These are phyloP conservation scores for Chitala chitala DNA, from an alignment of 2,113 vertebrate species.

Conservation along the genomic window DNA sequence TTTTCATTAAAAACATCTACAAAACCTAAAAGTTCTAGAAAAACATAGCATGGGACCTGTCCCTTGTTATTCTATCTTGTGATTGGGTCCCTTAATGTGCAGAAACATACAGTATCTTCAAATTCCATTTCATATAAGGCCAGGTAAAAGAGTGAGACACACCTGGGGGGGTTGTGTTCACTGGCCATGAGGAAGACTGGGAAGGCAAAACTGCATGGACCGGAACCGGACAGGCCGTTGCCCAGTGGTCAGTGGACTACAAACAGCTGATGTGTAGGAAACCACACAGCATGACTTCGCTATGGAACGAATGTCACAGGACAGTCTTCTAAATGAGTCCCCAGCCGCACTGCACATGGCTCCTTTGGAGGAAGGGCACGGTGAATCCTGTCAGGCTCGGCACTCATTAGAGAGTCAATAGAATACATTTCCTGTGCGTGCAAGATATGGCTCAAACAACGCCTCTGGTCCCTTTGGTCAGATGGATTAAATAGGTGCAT, in stretches of 20 bases:
- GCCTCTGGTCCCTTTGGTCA: neutral
- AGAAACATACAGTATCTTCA: neutral
- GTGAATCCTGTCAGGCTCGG: constrained; percentile 78
- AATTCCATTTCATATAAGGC: neutral
- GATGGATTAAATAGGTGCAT: constrained; percentile 15
- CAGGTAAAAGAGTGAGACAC: neutral
- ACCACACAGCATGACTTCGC: constrained; percentile 68
- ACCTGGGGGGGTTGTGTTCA: neutral
- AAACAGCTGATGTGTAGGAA: constrained; percentile 71
- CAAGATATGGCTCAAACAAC: neutral
- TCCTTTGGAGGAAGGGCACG: constrained; percentile 73
- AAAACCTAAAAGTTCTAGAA: too few species aligned
- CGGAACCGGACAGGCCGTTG: constrained; percentile 56
- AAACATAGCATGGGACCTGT: too few species aligned
- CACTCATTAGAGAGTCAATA: constrained; percentile 75
- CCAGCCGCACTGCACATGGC: constrained; percentile 77
- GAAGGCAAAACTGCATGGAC: constrained; percentile 29
- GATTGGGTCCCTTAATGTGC: neutral
- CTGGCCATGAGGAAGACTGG: neutral
- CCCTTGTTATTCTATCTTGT: too few species aligned
- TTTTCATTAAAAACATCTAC: too few species aligned
- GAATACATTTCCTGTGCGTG: constrained; percentile 13
- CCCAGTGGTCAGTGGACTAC: constrained; percentile 69
- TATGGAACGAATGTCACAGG: constrained; percentile 91
- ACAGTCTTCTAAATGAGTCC: constrained; percentile 83